A percentile compares a stretch with the other conserved stretches of the same genome.
Conservation (phyloP, 2,113 vertebrate species). For the Nothoprocta pentlandii region DNA sequence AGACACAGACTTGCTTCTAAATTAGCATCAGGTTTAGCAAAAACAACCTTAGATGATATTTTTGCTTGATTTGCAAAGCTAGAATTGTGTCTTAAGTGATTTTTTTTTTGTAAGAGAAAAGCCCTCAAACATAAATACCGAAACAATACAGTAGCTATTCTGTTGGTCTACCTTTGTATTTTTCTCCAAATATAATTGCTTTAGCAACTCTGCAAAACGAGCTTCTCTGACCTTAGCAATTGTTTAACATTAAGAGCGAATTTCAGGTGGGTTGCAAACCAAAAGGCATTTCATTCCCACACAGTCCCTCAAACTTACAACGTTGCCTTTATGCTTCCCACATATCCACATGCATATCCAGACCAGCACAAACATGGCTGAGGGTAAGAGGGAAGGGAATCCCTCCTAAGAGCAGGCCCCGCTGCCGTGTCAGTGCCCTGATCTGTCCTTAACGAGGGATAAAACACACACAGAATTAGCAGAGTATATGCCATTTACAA, state of each 20-base stretch:
- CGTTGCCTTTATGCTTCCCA: background rate
- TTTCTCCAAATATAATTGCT: background rate
- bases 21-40: background rate
- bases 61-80: background rate
- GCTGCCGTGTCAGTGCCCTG: background rate
- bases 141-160: background rate
- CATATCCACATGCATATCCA: background rate
- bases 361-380: background rate
- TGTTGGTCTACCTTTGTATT: background rate
- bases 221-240: background rate
- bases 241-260: background rate
- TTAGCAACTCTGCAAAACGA: background rate
- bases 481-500: background rate
- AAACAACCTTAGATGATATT: background rate
- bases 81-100: no score
- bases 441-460: background rate
- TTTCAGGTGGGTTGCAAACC: background rate
- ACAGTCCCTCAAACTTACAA: background rate
- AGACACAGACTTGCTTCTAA: background rate
- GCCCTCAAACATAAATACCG: background rate
- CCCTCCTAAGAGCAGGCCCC: background rate
- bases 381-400: background rate
- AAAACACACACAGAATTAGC: constrained; percentile 5
- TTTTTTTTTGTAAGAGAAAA: no score
- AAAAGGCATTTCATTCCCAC: background rate